phyloP scores from a whole-genome alignment of 2,888 invertebrate genomes.

The Diplolepis rosae region DNA sequence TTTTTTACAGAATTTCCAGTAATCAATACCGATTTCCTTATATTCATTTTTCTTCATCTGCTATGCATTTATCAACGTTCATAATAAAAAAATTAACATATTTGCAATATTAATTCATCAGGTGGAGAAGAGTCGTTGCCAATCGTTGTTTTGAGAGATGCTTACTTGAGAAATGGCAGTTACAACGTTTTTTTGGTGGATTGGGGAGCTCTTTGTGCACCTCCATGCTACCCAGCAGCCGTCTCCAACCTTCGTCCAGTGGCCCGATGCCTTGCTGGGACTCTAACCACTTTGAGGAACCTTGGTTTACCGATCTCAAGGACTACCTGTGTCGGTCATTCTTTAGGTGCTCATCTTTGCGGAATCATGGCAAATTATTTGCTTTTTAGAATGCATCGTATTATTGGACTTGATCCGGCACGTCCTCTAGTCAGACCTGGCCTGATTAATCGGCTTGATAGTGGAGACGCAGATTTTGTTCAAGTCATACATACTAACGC shows the following conservation, averaged over 20 bases:
- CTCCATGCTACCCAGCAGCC: constrained; percentile 84
- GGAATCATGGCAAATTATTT: constrained; percentile 84
- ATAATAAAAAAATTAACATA: too few relatives aligned
- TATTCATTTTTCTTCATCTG: too few relatives aligned
- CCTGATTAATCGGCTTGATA: constrained; percentile 79
- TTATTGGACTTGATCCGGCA: constrained; percentile 86
- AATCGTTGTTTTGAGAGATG: constrained; percentile 83
- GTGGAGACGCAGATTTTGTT: constrained; percentile 85
- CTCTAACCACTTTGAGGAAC: constrained; percentile 79
- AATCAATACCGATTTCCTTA: too few relatives aligned
- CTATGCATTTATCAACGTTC: too few relatives aligned
- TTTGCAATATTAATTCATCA: constrained; percentile 43
- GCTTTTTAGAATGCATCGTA: constrained; percentile 82
- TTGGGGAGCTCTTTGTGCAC: constrained; percentile 83
- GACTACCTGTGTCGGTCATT: constrained; percentile 86
- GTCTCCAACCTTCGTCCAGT: constrained; percentile 85
- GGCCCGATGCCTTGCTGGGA: constrained; percentile 81
- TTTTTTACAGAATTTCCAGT: too few relatives aligned
- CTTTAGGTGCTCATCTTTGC: constrained; percentile 85
- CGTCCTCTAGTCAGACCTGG: constrained; percentile 82
- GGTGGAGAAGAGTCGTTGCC: constrained; percentile 84
- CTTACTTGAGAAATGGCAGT: constrained; percentile 82
- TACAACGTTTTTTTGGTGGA: constrained; percentile 87
- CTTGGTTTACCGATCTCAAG: constrained; percentile 80
- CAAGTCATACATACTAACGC: constrained; percentile 88